Evolutionary conservation across 2,888 invertebrate genomes (phyloP), one percentile per base, ranked within the genome.

Genomic region (Trilocha varians): DNA sequence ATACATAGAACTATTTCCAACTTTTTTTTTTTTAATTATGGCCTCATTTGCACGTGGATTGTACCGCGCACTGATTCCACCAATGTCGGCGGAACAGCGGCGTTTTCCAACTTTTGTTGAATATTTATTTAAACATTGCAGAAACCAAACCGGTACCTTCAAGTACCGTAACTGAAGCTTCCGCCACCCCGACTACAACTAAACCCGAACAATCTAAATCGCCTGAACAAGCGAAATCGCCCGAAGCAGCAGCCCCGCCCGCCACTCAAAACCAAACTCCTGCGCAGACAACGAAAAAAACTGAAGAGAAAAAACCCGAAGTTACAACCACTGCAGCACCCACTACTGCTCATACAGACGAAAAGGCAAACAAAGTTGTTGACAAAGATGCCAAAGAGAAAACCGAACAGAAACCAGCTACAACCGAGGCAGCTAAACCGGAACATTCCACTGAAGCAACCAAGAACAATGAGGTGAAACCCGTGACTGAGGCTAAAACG

Each of bases 351-450:
- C 6, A 38, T 36, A 25, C 6, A 39, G 18, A 25, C 11, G 25
- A 25, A 25, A 13, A 15, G 3, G 38, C 47, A 2, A 8, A 16
- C n/a, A 42, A 38, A 17, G 15, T 43, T 6, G 5, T 32, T 6
- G 34, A 39, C 5, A 40, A 37, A 36, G 15, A 34, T 3, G 42
- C 40, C 14, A n/a, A 38, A 8, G 36, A 17, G 6, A 25, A 39
- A 33, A 35, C 13, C 13, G 18, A 34, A 25, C 16, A 36, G 45
- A 46, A 37, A 25, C 6, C 6, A 11, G 5, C 2, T 25, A 6
- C 25, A 2, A 42, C 40, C 8, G 53, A 58, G 44, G 42, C 44
- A 16, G 48, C 49, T 17, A 53, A 48, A 25, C 25, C 25, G 11
- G 25, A 25, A 25, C 25, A 25, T 11, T 11, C 6, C 32, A 40